These are phyloP conservation scores for Rotaria macrura DNA, from an alignment of 2,888 invertebrate genomes.

Conservation along the genomic window DNA sequence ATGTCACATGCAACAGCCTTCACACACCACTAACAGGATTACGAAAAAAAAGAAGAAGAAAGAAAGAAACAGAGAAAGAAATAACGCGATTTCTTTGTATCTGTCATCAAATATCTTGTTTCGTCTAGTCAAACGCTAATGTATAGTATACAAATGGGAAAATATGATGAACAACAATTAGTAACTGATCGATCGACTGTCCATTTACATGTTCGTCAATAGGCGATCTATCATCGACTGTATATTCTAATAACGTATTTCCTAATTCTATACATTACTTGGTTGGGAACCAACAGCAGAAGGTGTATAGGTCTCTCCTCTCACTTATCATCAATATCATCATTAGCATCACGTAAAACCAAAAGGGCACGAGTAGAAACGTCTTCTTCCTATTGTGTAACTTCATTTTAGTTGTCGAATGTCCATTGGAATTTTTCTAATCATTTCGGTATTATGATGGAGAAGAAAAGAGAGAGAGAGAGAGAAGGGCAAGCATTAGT, in stretches of 20 bases:
- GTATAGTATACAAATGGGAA: background rate
- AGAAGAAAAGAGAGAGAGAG: background rate
- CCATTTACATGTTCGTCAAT: background rate
- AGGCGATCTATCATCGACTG: background rate
- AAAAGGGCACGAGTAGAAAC: background rate
- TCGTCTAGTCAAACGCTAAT: background rate
- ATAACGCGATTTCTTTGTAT: background rate
- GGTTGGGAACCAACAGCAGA: background rate
- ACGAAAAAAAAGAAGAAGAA: background rate
- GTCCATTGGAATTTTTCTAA: background rate
- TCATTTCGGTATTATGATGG: background rate
- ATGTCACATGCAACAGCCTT: background rate
- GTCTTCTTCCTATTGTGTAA: background rate
- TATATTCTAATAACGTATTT: background rate
- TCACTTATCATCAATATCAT: slow-evolving; percentile 11
- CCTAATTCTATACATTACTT: background rate
- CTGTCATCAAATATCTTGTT: background rate
- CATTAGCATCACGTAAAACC: background rate
- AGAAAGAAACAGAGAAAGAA: too few species aligned
- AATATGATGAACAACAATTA: background rate
- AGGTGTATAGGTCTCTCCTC: background rate
- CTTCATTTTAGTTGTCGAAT: background rate
- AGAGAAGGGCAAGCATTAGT: slow-evolving; percentile 5
- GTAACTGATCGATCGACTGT: background rate
- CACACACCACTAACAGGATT: background rate